A percentile compares a stretch with the other conserved stretches of the same genome.
These are phyloP conservation scores for Cassiopea xamachana DNA, from an alignment of 30 jellyfish, hydroid and myxozoan species.

Conservation along the genomic window DNA sequence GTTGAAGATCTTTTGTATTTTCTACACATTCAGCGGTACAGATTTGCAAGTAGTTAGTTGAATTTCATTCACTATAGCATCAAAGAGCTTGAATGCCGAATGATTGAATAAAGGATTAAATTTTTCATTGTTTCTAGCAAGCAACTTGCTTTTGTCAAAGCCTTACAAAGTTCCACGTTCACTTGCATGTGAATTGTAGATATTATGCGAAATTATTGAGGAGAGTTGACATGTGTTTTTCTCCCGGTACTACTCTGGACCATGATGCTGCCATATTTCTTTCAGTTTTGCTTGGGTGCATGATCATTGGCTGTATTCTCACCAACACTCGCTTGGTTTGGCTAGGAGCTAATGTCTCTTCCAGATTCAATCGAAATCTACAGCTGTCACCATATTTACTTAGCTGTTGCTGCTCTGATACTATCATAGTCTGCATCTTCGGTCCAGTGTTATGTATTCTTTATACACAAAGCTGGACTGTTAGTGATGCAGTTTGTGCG, in stretches of 20 bases:
- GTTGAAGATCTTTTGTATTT: too few species aligned
- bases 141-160: not conserved
- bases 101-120: not conserved
- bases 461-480: not conserved
- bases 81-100: not conserved
- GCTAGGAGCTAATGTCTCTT: constrained; percentile 20
- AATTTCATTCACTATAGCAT: too few species aligned
- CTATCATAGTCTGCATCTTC: constrained; percentile 18
- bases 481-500: constrained; percentile 14
- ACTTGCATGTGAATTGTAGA: not conserved
- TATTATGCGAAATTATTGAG: not conserved
- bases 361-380: not conserved
- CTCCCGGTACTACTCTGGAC: not conserved
- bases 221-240: not conserved
- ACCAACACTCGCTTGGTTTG: constrained; percentile 33
- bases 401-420: constrained; percentile 55
- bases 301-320: constrained; percentile 29
- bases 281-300: constrained; percentile 39
- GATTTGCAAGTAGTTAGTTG: too few species aligned
- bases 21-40: too few species aligned
- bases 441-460: constrained; percentile 58
- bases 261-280: constrained; percentile 16
- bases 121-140: not conserved
- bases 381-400: constrained; percentile 56
- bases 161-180: not conserved